A percentile compares a stretch with the other conserved stretches of the same genome.
These are phyloP conservation scores for Metallyticus violacea DNA, from an alignment of 2,888 invertebrate genomes.

Conservation along the genomic window DNA sequence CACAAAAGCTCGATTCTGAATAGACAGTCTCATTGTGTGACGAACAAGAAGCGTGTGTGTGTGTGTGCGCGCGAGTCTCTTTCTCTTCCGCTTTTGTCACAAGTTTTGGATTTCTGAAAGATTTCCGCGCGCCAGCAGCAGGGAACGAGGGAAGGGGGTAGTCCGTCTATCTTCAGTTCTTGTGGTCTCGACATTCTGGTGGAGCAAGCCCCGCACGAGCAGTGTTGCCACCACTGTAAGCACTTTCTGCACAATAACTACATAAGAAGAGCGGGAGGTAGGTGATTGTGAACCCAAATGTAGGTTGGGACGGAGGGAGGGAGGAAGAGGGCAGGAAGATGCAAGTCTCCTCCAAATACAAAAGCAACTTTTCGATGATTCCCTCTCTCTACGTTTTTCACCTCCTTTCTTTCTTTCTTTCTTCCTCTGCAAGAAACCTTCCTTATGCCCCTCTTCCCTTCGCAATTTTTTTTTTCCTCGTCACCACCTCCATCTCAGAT, in stretches of 20 bases:
- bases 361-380: slow-evolving; percentile 26
- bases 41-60: slow-evolving; percentile 25
- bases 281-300: neutral
- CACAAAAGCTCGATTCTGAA: slow-evolving; percentile 32
- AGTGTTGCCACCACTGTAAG: neutral
- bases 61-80: slow-evolving; percentile 17
- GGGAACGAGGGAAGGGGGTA: neutral
- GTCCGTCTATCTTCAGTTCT: neutral
- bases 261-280: neutral
- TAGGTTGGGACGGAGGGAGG: neutral
- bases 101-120: slow-evolving; percentile 28
- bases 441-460: neutral
- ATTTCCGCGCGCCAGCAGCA: slow-evolving; percentile 10
- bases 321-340: neutral
- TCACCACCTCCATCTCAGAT: slow-evolving; percentile 19
- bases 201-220: neutral
- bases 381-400: neutral
- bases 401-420: neutral
- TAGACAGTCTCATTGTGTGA: slow-evolving; percentile 33
- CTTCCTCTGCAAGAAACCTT: neutral
- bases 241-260: slow-evolving; percentile 18
- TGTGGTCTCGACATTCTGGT: neutral
- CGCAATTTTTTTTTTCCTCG: neutral
- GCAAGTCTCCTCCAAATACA: slow-evolving; percentile 24
- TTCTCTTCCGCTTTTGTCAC: slow-evolving; percentile 30